phyloP scores from a whole-genome alignment of 2,797 vertebrate species.

The Cyprinodon diabolis region DNA sequence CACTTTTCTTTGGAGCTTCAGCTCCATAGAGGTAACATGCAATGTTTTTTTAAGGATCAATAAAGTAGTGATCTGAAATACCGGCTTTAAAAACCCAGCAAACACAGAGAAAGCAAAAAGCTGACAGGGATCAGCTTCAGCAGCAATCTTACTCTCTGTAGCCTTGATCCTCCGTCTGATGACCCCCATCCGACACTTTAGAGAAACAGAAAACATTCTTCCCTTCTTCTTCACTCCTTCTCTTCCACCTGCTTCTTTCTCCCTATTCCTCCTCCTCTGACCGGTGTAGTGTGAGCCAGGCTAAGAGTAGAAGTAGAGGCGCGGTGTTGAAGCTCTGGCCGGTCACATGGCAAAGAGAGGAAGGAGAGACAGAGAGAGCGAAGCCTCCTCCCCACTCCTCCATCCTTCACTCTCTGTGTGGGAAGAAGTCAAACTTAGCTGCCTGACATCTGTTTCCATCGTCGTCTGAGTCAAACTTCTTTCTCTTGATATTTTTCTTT shows the following conservation, averaged over 20 bases:
- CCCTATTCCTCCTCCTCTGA: constrained; percentile 56
- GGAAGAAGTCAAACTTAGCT: constrained; percentile 55
- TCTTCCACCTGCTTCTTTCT: constrained; percentile 41
- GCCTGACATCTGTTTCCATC: constrained; percentile 14
- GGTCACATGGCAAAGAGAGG: constrained; percentile 75
- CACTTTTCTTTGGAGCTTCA: no score
- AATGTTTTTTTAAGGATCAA: background rate
- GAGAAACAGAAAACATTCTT: constrained; percentile 92
- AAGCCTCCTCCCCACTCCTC: constrained; percentile 20
- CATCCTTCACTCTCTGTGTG: constrained; percentile 50
- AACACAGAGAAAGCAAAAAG: constrained; percentile 6
- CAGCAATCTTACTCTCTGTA: constrained; percentile 56
- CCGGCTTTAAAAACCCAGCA: background rate
- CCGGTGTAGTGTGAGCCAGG: constrained; percentile 67
- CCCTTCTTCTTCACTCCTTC: constrained; percentile 49
- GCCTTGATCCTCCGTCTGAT: constrained; percentile 89
- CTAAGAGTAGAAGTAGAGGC: constrained; percentile 33
- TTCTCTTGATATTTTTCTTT: background rate
- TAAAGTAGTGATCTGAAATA: constrained; percentile 2
- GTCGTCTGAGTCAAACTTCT: background rate
- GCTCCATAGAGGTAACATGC: background rate
- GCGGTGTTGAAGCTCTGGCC: constrained; percentile 50
- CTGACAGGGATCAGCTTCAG: constrained; percentile 25
- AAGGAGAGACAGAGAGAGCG: constrained; percentile 37
- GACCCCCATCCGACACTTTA: constrained; percentile 95